Evolutionary conservation across 2,113 vertebrate species (phyloP).

Genomic region (Papio anubis): DNA sequence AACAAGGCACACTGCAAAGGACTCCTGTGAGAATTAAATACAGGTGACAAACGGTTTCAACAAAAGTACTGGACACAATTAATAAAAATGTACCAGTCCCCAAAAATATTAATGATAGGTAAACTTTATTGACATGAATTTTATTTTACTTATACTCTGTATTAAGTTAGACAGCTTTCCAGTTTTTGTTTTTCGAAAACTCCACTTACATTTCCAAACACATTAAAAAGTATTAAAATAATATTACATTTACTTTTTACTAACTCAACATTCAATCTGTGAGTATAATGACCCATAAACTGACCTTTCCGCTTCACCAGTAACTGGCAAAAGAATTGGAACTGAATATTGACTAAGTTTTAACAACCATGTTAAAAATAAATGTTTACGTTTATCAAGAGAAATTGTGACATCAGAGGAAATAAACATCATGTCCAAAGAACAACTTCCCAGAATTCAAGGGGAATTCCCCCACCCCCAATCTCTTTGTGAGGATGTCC

Average conservation of each 20-base stretch:
- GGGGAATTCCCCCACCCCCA: slow-evolving; percentile 2
- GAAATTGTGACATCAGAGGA: slow-evolving; percentile 67
- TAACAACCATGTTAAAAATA: slow-evolving; percentile 66
- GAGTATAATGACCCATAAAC: background rate
- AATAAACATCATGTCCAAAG: slow-evolving; percentile 58
- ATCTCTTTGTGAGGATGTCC: slow-evolving; percentile 8
- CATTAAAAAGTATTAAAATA: slow-evolving; percentile 33
- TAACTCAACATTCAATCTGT: background rate
- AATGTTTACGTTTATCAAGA: slow-evolving; percentile 65
- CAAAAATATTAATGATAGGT: background rate
- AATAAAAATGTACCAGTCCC: background rate
- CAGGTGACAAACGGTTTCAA: background rate
- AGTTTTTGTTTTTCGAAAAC: slow-evolving; percentile 11
- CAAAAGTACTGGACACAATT: background rate
- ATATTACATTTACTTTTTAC: background rate
- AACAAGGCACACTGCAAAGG: background rate
- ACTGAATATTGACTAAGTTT: slow-evolving; percentile 32
- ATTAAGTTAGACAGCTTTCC: background rate
- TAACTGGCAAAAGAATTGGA: slow-evolving; percentile 40
- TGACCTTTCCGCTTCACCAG: background rate
- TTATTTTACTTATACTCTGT: background rate
- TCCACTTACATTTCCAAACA: background rate
- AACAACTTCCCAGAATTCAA: slow-evolving; percentile 68
- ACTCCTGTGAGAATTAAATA: slow-evolving; percentile 29
- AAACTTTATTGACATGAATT: background rate